These are phyloP conservation scores for Brachystomella parvula DNA, from an alignment of 1,140 invertebrate species.

Conservation along the genomic window DNA sequence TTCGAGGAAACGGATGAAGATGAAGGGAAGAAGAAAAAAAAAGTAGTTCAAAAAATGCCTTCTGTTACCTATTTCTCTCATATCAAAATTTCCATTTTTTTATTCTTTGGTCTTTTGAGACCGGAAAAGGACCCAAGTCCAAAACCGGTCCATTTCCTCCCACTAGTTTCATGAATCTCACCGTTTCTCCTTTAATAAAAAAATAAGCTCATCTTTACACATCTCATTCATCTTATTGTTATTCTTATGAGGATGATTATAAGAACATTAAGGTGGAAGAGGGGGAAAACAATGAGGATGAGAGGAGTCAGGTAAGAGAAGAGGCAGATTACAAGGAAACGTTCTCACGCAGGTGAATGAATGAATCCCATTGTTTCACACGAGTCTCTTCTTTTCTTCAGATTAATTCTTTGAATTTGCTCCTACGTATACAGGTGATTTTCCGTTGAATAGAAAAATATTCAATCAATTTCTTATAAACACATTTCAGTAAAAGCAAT, in stretches of 20 bases:
- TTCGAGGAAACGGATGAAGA: constrained; percentile 22
- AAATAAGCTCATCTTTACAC: not conserved
- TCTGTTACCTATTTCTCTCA: constrained; percentile 22
- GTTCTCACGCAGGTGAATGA: constrained; percentile 10
- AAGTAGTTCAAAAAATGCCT: constrained; percentile 23
- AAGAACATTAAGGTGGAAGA: no score
- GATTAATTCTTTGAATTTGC: no score
- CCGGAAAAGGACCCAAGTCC: constrained; percentile 26
- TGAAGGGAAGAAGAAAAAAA: constrained; percentile 17
- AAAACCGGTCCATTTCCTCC: constrained; percentile 36
- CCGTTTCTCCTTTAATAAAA: no score
- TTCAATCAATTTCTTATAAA: no score
- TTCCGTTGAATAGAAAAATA: no score
- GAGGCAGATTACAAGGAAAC: no score
- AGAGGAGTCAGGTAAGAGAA: constrained; percentile 1
- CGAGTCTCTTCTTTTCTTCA: no score
- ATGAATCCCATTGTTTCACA: no score
- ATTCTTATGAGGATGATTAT: not conserved
- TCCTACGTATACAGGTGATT: no score
- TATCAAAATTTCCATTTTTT: constrained; percentile 33
- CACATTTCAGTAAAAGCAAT: no score
- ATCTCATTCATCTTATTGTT: constrained; percentile 1
- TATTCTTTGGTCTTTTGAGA: constrained; percentile 20
- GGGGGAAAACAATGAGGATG: no score
- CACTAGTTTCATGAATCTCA: constrained; percentile 21